Percentiles rank a stretch among this genome's conserved stretches.
Conservation (phyloP, 2,113 vertebrate species). For the Tauraco erythrolophus region DNA sequence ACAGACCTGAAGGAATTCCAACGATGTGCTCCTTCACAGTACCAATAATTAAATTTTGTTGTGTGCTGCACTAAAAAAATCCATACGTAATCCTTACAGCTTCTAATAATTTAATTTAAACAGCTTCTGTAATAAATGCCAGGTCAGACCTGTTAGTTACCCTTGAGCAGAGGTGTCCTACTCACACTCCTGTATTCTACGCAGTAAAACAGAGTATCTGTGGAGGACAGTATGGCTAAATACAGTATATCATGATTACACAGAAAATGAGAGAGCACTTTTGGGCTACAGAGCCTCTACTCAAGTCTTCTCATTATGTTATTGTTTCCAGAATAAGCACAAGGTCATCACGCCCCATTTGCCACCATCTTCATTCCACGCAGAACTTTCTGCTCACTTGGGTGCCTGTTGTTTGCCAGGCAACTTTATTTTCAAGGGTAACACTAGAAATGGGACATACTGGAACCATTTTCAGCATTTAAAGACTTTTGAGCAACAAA, state of each 20-base stretch:
- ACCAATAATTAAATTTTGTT: not conserved
- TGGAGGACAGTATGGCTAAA: not conserved
- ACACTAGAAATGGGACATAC: not conserved
- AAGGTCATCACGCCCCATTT: not conserved
- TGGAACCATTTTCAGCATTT: not conserved
- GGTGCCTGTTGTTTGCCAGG: not conserved
- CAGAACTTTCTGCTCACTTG: not conserved
- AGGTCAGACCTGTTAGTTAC: not conserved
- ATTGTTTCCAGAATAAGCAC: not conserved
- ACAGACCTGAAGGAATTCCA: conserved; percentile 6
- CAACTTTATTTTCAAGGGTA: not conserved
- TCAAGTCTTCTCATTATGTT: not conserved
- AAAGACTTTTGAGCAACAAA: not conserved
- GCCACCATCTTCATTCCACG: not conserved
- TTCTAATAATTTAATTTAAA: conserved; percentile 24
- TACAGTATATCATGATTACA: not conserved
- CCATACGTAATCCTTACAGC: not conserved
- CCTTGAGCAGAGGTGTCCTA: not conserved
- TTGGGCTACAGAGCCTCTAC: not conserved
- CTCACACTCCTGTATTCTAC: not conserved
- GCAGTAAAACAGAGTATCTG: not conserved
- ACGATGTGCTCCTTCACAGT: not conserved
- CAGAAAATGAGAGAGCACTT: not conserved
- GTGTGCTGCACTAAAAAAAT: not conserved
- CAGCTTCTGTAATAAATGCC: not conserved